Evolutionary conservation across 2,888 invertebrate species (phyloP), one percentile per base, ranked within the genome.

Genomic region (Parnassius orleans): DNA sequence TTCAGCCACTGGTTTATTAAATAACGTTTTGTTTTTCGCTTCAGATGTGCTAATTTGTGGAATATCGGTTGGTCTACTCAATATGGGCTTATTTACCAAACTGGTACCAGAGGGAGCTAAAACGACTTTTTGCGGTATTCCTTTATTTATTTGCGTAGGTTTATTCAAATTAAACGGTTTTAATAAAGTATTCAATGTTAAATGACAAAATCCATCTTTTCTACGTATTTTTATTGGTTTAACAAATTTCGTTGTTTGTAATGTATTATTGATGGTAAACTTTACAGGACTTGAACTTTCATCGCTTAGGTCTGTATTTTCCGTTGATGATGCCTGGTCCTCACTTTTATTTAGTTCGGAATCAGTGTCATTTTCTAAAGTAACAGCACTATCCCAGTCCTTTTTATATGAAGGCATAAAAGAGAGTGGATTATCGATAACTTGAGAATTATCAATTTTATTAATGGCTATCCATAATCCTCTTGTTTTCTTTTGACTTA

Each of bases 181-280:
- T 7, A 78, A 63, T 44, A 74, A 46, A 53, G 77, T 79, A 15
- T 76, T 75, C 19, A 81, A 66, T 10, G 76, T 70, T 9, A 87
- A 68, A 46, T 84, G 80, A 66, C 80, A 86, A 71, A 87, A 85
- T 15, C 79, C 80, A 71, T 84, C 80, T 0, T 77, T 77, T 74
- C 84, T 88, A 2, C 75, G 71, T 66, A 90, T 86, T 77, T 78
- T 90, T 63, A 90, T 89, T 9, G 90, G 88, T 72, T 87, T 90
- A 2, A 83, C 70, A 2, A 70, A 53, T 73, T 81, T 81, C 10
- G 46, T 9, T 10, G 11, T 41, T 43, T 64, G 51, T 33, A 12
- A 10, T 42, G 5, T 33, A 14, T 19, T 46, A 43, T 48, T 48
- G 14, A 14, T 14, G 9, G 48, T 9, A 2, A 51, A 61, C 55